phyloP scores from a whole-genome alignment of 2,113 vertebrate genomes.

The Trogon melanurus region DNA sequence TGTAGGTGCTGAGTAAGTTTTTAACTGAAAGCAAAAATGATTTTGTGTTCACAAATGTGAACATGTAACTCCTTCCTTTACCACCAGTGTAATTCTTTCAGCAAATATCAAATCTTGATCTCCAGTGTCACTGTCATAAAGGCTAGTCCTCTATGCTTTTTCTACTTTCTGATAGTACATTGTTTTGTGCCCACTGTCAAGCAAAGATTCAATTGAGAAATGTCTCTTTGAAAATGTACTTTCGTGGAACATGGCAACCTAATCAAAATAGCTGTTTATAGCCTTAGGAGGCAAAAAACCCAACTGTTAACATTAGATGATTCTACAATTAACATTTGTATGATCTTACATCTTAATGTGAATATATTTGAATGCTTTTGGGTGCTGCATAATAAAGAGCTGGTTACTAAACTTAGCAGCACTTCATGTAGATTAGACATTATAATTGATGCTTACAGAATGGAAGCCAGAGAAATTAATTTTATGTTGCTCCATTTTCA shows the following conservation, averaged over 20 bases:
- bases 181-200: background rate
- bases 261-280: constrained; percentile 34
- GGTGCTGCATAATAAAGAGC: constrained; percentile 30
- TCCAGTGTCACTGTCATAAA: background rate
- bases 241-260: background rate
- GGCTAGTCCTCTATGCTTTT: background rate
- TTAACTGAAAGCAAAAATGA: constrained; percentile 43
- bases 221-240: constrained; percentile 10
- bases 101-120: background rate
- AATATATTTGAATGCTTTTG: constrained; percentile 40
- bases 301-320: constrained; percentile 21
- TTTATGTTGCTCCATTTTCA: constrained; percentile 49
- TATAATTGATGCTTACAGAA: constrained; percentile 50
- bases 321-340: constrained; percentile 5
- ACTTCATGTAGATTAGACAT: constrained; percentile 38
- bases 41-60: background rate
- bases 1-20: constrained; percentile 31
- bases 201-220: background rate
- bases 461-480: constrained; percentile 56
- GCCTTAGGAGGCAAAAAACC: background rate
- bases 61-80: background rate
- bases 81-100: background rate
- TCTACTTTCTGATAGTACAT: background rate
- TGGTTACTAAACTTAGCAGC: constrained; percentile 48
- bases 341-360: constrained; percentile 4